These are phyloP conservation scores for Girardinus metallicus DNA, from an alignment of 2,797 vertebrate species.

Conservation along the genomic window DNA sequence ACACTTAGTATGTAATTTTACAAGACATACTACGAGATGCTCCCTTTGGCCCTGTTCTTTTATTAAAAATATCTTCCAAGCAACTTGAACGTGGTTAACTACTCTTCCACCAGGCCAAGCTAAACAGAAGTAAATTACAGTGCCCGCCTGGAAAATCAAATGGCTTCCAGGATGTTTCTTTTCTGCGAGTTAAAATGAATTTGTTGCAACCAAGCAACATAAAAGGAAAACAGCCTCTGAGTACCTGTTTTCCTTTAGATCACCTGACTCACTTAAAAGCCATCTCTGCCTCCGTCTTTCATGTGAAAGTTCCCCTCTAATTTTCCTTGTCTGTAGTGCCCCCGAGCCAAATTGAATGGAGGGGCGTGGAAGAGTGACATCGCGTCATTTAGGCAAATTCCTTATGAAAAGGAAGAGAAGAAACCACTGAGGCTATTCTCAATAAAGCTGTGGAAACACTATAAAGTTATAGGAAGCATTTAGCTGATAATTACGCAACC, in stretches of 20 bases:
- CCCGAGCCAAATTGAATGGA: conserved; percentile 51
- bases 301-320: conserved; percentile 82
- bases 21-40: conserved; percentile 45
- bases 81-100: conserved; percentile 71
- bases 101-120: conserved; percentile 53
- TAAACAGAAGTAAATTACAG: conserved; percentile 72
- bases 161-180: conserved; percentile 64
- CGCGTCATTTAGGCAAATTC: conserved; percentile 78
- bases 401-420: conserved; percentile 63
- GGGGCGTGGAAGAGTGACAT: conserved; percentile 71
- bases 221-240: conserved; percentile 50
- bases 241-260: conserved; percentile 78
- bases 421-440: conserved; percentile 50
- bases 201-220: conserved; percentile 50
- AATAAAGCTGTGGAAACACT: conserved; percentile 76
- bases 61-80: conserved; percentile 62
- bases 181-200: conserved; percentile 71
- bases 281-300: conserved; percentile 75
- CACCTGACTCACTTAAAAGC: conserved; percentile 75
- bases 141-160: conserved; percentile 62
- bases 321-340: conserved; percentile 75
- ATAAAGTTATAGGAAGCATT: conserved; percentile 78
- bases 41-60: conserved; percentile 66
- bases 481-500: conserved; percentile 73
- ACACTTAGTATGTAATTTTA: not conserved